Base-by-base conservation (phyloP, 1,140 invertebrate species). In the Bicyclus anynana region DNA sequence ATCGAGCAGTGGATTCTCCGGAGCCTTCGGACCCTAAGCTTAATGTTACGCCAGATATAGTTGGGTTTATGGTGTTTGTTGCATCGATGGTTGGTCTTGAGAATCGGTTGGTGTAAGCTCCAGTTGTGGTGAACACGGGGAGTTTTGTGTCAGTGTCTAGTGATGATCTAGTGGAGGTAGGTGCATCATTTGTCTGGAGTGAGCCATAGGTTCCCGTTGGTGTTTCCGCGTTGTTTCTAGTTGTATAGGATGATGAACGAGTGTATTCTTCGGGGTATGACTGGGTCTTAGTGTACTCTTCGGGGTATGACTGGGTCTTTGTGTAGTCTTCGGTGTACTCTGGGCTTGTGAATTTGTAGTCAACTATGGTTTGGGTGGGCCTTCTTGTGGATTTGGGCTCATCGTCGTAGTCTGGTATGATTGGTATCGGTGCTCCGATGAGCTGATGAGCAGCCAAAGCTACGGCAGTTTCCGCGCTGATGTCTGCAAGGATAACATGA, bases 381-480 rank as follows among this genome's bases (percentile, higher is more conserved):
- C 68, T 71, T 53, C 57, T 72, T 10, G 71, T 78, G 6, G 69
- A 71, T 62, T 65, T 80, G 10, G 57, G 59, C 42, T 69, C 72
- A 42, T 77, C 72, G 14, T 83, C 88, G 61, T 84, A 87, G 17
- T 79, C 76, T 1, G 71, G 73, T 23, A 84, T 72, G 55, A 76
- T 75, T 4, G 88, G 88, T 42, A 88, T 59, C 1, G 88, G 88
- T 5, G 88, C 88, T 10, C 78, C 73, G 18, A 89, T 55, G 2
- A 89, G 77, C 44, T 89, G 80, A 68, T 89, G 86, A 5, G 86
- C 82, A 2, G 84, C 88, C 52, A 89, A 74, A 1, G 88, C 88
- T 46, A 89, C 72, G 4, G 86, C 86, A 10, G 85, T 87, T 72
- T 89, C 88, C 18, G 77, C 68, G 48, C 59, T 77, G 46, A 73